Conservation (phyloP, 1,140 invertebrate genomes). For the Batillaria attramentaria region DNA sequence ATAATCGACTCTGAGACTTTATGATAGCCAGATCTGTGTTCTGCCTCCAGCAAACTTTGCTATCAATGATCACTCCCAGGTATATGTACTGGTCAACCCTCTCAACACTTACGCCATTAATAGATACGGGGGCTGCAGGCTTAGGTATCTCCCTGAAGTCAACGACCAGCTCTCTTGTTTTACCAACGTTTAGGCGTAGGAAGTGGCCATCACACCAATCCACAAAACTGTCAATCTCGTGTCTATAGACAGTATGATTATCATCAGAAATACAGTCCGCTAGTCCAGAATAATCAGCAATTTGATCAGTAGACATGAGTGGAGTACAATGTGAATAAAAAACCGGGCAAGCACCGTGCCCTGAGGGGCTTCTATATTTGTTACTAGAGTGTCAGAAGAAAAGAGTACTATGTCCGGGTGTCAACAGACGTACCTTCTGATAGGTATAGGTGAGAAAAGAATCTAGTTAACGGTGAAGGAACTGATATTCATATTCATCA, state of each 20-base stretch:
- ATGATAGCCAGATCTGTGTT: not conserved
- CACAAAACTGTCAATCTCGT: not conserved
- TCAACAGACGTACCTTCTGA: too few species aligned
- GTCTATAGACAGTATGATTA: not conserved
- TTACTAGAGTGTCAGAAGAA: not conserved
- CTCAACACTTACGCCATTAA: not conserved
- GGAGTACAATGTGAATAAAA: not conserved
- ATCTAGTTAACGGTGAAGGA: too few species aligned
- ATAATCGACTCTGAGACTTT: not conserved
- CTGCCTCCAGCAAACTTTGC: not conserved
- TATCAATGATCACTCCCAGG: not conserved
- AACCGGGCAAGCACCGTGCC: not conserved
- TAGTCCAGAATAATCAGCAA: not conserved
- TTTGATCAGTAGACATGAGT: not conserved
- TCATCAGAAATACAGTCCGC: not conserved
- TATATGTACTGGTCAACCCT: not conserved
- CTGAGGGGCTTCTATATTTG: not conserved
- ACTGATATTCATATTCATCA: too few species aligned
- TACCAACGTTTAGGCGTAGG: not conserved
- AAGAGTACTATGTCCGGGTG: too few species aligned
- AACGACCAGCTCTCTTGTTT: not conserved
- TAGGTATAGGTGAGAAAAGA: too few species aligned
- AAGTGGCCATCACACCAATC: not conserved
- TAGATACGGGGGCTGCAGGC: not conserved
- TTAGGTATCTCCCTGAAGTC: not conserved